phyloP scores from a whole-genome alignment of 2,888 invertebrate species.

The Magallana nippona region DNA sequence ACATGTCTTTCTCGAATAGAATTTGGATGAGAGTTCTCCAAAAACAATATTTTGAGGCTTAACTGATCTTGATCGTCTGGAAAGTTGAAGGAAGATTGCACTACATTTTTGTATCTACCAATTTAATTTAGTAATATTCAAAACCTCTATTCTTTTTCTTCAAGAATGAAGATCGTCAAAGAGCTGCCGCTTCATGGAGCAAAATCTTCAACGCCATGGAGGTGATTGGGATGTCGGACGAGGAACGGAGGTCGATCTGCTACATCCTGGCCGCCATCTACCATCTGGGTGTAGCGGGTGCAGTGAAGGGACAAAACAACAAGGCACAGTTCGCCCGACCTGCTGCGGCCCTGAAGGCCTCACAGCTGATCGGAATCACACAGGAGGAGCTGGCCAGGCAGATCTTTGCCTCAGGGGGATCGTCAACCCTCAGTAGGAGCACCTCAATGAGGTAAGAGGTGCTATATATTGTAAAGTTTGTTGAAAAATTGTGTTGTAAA shows the following conservation, averaged over 20 bases:
- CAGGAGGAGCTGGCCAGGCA: constrained; percentile 91
- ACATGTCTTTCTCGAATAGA: too few species aligned
- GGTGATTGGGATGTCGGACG: constrained; percentile 87
- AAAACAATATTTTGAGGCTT: too few species aligned
- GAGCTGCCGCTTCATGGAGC: constrained; percentile 90
- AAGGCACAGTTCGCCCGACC: constrained; percentile 78
- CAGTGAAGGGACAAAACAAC: constrained; percentile 81
- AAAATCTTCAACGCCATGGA: constrained; percentile 89
- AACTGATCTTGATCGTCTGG: too few species aligned
- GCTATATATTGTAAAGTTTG: neutral
- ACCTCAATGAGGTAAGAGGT: constrained; percentile 64
- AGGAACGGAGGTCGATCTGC: constrained; percentile 91
- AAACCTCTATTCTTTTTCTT: too few species aligned
- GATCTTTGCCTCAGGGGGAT: constrained; percentile 83
- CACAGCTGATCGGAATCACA: constrained; percentile 83
- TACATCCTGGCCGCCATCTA: constrained; percentile 94
- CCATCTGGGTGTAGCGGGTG: constrained; percentile 90
- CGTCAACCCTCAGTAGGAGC: constrained; percentile 66
- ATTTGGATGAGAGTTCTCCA: too few species aligned
- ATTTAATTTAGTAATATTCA: too few species aligned
- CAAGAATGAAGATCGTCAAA: constrained; percentile 87
- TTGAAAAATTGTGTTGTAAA: neutral
- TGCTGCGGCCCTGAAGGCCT: constrained; percentile 77
- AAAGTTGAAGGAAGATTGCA: too few species aligned
- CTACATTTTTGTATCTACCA: too few species aligned